Evolutionary conservation across 2,888 invertebrate genomes (phyloP).

Genomic region (Ectemnius lituratus): DNA sequence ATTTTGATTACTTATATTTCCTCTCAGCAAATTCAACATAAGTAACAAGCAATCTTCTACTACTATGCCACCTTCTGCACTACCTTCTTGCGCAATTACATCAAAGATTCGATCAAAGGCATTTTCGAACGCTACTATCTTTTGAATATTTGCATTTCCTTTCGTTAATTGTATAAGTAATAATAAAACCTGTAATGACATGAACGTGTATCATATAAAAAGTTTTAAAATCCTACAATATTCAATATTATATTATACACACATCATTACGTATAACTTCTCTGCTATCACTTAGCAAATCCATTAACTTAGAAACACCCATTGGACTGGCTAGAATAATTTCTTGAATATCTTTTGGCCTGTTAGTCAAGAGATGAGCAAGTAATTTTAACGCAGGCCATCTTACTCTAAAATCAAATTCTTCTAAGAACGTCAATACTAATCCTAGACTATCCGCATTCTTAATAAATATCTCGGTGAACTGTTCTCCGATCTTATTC

Average conservation of each 20-base stretch:
- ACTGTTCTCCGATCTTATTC: slow-evolving; percentile 91
- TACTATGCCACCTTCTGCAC: slow-evolving; percentile 96
- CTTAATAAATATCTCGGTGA: slow-evolving; percentile 98
- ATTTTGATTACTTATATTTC: slow-evolving; percentile 98
- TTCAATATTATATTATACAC: slow-evolving; percentile 61
- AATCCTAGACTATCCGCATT: slow-evolving; percentile 90
- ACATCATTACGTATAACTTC: slow-evolving; percentile 98
- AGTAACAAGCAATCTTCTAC: slow-evolving; percentile 98
- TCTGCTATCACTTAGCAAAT: slow-evolving; percentile 93
- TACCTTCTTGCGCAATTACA: slow-evolving; percentile 94
- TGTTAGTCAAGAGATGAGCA: slow-evolving; percentile 91
- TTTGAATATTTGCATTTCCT: slow-evolving; percentile 98
- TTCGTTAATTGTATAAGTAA: slow-evolving; percentile 94
- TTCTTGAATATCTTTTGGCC: slow-evolving; percentile 92
- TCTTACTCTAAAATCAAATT: slow-evolving; percentile 96
- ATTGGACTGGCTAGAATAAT: slow-evolving; percentile 94
- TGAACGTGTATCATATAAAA: no score
- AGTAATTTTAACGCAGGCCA: slow-evolving; percentile 94
- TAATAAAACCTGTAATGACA: slow-evolving; percentile 83
- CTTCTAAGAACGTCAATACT: slow-evolving; percentile 91
- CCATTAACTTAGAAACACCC: slow-evolving; percentile 98
- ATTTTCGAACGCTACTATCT: slow-evolving; percentile 99
- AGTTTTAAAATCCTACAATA: no score
- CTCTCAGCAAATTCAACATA: slow-evolving; percentile 94
- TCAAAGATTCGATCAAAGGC: slow-evolving; percentile 97